Conservation (phyloP, 2,888 invertebrate genomes). For the Ophion ellenae region DNA sequence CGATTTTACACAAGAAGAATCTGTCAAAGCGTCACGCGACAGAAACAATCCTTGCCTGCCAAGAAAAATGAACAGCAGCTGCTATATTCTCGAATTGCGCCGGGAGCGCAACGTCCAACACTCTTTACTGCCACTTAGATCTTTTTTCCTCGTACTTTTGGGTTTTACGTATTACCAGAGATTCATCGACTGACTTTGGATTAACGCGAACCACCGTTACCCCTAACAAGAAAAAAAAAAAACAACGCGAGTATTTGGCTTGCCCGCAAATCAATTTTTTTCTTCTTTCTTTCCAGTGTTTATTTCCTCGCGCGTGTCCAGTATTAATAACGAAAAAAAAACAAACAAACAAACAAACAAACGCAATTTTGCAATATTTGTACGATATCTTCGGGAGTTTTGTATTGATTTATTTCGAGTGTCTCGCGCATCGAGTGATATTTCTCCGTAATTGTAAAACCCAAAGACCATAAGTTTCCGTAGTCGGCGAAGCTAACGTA, state of each 20-base stretch:
- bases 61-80: constrained; percentile 73
- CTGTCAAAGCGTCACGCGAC: constrained; percentile 35
- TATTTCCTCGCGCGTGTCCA: constrained; percentile 5
- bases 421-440: constrained; percentile 38
- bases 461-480: constrained; percentile 77
- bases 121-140: constrained; percentile 82
- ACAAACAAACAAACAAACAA: no score
- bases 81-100: constrained; percentile 80
- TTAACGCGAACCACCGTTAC: constrained; percentile 15
- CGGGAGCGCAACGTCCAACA: constrained; percentile 82
- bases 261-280: constrained; percentile 46
- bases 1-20: constrained; percentile 24
- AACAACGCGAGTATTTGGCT: constrained; percentile 25
- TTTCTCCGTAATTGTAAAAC: constrained; percentile 76
- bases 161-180: constrained; percentile 76
- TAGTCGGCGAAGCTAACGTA: constrained; percentile 78
- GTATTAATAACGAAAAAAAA: constrained; percentile 41
- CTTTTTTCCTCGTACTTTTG: constrained; percentile 74
- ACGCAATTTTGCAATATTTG: constrained; percentile 38
- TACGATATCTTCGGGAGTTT: constrained; percentile 34
- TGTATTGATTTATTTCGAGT: constrained; percentile 41
- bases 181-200: constrained; percentile 54
- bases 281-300: constrained; percentile 13
- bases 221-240: constrained; percentile 16
- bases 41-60: constrained; percentile 74